Base-by-base conservation (phyloP, 2,797 vertebrate genomes). In the Xenops minutus region DNA sequence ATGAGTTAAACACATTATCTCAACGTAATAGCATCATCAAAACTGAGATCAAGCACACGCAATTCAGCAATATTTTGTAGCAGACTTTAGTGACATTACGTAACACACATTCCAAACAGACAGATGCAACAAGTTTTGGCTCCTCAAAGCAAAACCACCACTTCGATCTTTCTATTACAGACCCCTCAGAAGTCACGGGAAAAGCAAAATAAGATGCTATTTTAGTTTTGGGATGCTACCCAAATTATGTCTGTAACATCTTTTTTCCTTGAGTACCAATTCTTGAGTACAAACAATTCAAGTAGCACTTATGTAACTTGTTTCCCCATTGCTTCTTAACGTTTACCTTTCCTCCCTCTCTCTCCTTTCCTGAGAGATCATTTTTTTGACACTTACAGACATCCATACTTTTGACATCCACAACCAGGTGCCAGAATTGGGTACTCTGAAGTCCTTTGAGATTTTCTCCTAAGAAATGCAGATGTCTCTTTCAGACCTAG, bases 41-140 rank as follows among this genome's bases (percentile, higher is more conserved):
- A 82, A 56, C 0, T 3, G 22, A 17, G 4, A 62, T 23, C n/a
- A 17, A 61, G 14, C 49, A 67, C 14, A 6, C 20, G 67, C 32
- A 81, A 12, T 12, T 17, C 64, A 67, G 41, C 48, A 55, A 17
- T 10, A 49, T 23, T 30, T 13, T 46, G 8, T 22, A 49, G 15
- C 4, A 68, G 1, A 24, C 2, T 61, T 58, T 1, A 36, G 14
- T 8, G 14, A 20, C 12, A 44, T 22, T 41, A 39, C 1, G 0
- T n/a, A 71, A 66, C 10, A 37, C 10, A 44, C 7, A 26, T 7
- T 71, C 34, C 41, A 66, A 58, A 72, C 0, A 4, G n/a, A 15
- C 2, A 37, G 9, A 54, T 46, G 18, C 15, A 67, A 36, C 61
- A 44, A 12, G 18, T 32, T 89, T 79, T 32, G 16, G 20, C 11